Evolutionary conservation across 2,113 vertebrate species (phyloP), one percentile per base, ranked within the genome.

Genomic region (Megatriorchis doriae): DNA sequence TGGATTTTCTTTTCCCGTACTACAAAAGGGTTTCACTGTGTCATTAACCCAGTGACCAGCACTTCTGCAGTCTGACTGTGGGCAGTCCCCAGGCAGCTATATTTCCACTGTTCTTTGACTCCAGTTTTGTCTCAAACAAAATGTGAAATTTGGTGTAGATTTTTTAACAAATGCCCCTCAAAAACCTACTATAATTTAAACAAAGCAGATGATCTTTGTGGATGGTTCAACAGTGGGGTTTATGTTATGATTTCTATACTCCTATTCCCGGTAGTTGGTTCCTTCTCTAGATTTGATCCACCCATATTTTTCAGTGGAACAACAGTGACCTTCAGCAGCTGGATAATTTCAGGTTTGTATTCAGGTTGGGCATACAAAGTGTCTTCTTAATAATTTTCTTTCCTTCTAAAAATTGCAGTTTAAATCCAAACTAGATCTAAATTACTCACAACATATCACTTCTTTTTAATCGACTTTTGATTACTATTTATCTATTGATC

Each of bases 31-130:
- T 90, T 96, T 96, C 78, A 77, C 48, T 26, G 45, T 92, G 74
- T 93, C 85, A 82, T 94, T 96, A 95, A 94, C 90, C 81, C 92
- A 93, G 92, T 91, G 93, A 91, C 94, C 93, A 90, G 81, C 62
- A 34, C 87, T 95, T 89, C 93, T 88, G 58, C 70, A 68, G 63
- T 32, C 90, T 56, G 73, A 8, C 70, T 77, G 70, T 13, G 66
- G 43, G 62, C 81, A 45, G 40, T 53, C 87, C 74, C 74, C 71
- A 77, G 56, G 53, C 90, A 90, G 62, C 70, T 68, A 0, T 80
- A 53, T 86, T 92, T 73, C 66, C 70, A 43, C 53, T 65, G 25
- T 48, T 85, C 53, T 87, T 72, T 72, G 62, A 77, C 73, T 96
- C 59, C 48, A n/a, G 25, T 86, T 94, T 77, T 80, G 36, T 80